Base-by-base conservation (phyloP, 2,113 vertebrate genomes). In the Calonectris borealis region DNA sequence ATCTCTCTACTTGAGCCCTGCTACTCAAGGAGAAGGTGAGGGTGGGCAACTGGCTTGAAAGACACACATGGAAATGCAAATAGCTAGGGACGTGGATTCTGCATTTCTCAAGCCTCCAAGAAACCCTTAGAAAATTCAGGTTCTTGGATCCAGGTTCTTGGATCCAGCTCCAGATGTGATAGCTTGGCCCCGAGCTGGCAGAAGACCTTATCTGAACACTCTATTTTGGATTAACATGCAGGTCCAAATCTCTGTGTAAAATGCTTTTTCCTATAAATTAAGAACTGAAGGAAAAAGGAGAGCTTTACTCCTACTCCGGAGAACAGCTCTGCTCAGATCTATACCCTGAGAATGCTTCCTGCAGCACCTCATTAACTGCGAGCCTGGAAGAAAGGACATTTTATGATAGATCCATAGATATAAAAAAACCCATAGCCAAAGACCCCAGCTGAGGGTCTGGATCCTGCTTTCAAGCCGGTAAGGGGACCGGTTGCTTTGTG, bases 401-500 rank as follows among this genome's bases (percentile, higher is more conserved):
- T 69, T 13, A 5, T 4, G 8, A 6, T 3, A 34, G 38, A 21
- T 6, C 22, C 19, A 1, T 1, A 48, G 49, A 3, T 11, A 7
- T 6, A 6, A 25, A 13, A 38, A 7, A 14, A 12, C 13, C 36
- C 17, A 1, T 1, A 2, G 54, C 29, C 46, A 0, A 22, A 26
- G 22, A 4, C 6, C 19, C 22, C 48, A 32, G 38, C 26, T 1
- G 49, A 25, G 57, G 18, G 5, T 5, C 8, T 2, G 38, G 34
- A 2, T 13, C 9, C 27, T 5, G 48, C 4, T 66, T 1, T 3
- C 32, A 0, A 3, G 13, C 69, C 0, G 72, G 6, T 0, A 5
- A 7, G 24, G n/a, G 14, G 3, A 0, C 42, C 2, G 42, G 6
- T 3, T 1, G 2, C 36, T 1, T 1, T 1, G 26, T 1, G 49